A percentile compares a stretch with the other conserved stretches of the same genome.
Evolutionary conservation across 2,797 vertebrate species (phyloP).

Genomic region (Crenuchus spilurus): DNA sequence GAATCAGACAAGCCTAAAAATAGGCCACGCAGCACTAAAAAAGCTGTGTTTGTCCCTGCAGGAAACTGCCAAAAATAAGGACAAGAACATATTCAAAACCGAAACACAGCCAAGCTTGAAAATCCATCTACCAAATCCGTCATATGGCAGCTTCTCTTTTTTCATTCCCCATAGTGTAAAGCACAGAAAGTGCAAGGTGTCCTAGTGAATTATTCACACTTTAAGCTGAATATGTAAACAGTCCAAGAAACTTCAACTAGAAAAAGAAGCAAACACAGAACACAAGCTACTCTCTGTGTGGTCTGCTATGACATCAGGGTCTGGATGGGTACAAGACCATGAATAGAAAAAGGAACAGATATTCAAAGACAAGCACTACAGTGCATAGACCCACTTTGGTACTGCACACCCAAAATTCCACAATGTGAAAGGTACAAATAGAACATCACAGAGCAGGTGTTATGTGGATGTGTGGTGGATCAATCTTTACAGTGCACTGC

Average conservation of each 20-base stretch:
- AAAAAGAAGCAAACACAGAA: neutral
- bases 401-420: no score
- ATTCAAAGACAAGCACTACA: no score
- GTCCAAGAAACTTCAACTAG: neutral
- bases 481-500: no score
- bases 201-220: neutral
- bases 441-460: no score
- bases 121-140: neutral
- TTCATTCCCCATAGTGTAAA: neutral
- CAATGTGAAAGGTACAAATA: no score
- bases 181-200: neutral
- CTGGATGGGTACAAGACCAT: no score
- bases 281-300: neutral
- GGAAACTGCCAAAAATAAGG: slow-evolving; percentile 3
- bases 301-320: neutral
- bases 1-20: slow-evolving; percentile 4
- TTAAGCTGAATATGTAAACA: neutral
- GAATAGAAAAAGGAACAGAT: no score
- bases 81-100: neutral
- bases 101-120: neutral
- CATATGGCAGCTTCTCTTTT: neutral
- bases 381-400: no score
- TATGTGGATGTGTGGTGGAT: no score
- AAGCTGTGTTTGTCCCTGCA: neutral
- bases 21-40: neutral